phyloP scores from a whole-genome alignment of 1,140 invertebrate genomes.

The Melanaphis sacchari region DNA sequence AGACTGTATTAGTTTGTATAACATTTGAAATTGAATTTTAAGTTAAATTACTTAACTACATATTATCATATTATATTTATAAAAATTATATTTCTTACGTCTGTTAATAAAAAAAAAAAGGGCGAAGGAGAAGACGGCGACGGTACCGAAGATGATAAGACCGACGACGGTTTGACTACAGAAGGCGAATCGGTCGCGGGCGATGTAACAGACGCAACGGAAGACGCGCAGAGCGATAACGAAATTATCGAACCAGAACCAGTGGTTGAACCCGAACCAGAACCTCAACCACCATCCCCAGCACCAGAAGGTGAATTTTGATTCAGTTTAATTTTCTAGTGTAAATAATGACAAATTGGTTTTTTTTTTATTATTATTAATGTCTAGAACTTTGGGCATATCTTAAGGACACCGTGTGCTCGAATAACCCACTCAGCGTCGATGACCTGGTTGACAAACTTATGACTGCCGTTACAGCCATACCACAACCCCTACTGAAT shows the following conservation, averaged over 20 bases:
- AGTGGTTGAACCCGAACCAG: constrained; percentile 54
- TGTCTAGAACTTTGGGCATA: constrained; percentile 61
- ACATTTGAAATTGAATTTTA: background rate
- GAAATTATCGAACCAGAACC: constrained; percentile 47
- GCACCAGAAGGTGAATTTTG: constrained; percentile 54
- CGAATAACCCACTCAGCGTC: constrained; percentile 63
- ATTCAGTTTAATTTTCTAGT: background rate
- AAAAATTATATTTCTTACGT: background rate
- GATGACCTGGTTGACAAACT: constrained; percentile 63
- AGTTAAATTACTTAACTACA: background rate
- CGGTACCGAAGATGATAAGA: constrained; percentile 71
- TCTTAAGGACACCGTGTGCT: constrained; percentile 62
- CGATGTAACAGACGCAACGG: constrained; percentile 47
- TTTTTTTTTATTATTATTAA: background rate
- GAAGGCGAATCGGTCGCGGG: constrained; percentile 58
- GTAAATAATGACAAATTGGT: background rate
- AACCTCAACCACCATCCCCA: constrained; percentile 59
- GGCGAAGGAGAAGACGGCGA: constrained; percentile 59
- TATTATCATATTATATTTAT: background rate
- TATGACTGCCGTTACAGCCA: constrained; percentile 61
- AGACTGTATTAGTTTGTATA: background rate
- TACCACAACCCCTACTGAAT: constrained; percentile 62
- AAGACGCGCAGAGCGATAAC: constrained; percentile 60
- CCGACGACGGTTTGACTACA: constrained; percentile 57
- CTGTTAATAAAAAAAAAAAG: constrained; percentile 42